Evolutionary conservation across 2,113 vertebrate species (phyloP).

Genomic region (Scomber japonicus): DNA sequence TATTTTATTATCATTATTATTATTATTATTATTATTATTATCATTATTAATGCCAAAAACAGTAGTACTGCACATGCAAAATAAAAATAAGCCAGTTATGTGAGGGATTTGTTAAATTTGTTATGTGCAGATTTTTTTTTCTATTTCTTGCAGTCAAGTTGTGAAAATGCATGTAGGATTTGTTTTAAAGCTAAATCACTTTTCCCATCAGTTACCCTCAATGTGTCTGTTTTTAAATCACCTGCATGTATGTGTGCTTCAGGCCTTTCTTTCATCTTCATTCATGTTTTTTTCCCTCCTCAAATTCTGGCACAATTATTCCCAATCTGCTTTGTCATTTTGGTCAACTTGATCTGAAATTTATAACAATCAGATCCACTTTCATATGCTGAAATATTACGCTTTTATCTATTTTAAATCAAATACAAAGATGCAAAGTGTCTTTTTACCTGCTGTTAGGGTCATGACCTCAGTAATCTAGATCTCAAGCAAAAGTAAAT

Average conservation of each 20-base stretch:
- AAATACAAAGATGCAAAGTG: neutral
- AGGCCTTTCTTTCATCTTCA: neutral
- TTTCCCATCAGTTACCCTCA: neutral
- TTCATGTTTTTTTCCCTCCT: neutral
- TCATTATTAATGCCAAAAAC: too few species aligned
- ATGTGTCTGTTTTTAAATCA: neutral
- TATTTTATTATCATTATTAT: too few species aligned
- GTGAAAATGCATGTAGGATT: neutral
- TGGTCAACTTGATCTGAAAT: neutral
- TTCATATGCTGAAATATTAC: neutral
- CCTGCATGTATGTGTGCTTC: neutral
- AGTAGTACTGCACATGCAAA: neutral
- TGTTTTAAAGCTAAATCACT: neutral
- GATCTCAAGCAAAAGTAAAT: constrained; percentile 58
- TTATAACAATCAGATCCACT: neutral
- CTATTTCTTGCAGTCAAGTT: neutral
- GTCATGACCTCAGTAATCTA: constrained; percentile 62
- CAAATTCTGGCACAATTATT: neutral
- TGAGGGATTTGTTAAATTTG: neutral
- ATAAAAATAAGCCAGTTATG: neutral
- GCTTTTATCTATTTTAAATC: neutral
- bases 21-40: too few species aligned
- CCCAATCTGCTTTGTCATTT: neutral
- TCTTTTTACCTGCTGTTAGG: constrained; percentile 19
- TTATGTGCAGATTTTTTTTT: neutral